phyloP scores from a whole-genome alignment of 2,113 vertebrate species.

The Proteles cristata region DNA sequence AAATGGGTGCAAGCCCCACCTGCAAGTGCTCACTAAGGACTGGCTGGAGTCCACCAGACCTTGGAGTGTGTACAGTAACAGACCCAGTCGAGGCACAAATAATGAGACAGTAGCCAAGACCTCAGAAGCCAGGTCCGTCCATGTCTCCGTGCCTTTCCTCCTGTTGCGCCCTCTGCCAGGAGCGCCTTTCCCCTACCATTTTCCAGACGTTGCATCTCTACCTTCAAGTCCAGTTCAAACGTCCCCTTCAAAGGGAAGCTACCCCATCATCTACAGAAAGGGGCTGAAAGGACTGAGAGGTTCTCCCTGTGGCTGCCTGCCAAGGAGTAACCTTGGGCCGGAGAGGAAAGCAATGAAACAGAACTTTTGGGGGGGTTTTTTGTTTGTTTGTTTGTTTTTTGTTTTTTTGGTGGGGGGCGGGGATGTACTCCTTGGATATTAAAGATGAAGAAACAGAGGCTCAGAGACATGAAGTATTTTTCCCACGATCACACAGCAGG shows the following conservation, averaged over 20 bases:
- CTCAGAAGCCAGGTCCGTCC: neutral
- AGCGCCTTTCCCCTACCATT: neutral
- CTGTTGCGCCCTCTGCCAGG: neutral
- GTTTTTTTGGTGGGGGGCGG: too few species aligned
- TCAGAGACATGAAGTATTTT: neutral
- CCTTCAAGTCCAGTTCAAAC: neutral
- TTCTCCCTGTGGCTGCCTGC: neutral
- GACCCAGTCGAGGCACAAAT: accelerated
- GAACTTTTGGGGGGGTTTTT: neutral
- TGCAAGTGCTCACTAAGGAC: neutral
- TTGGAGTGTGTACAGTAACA: too few species aligned
- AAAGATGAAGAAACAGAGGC: neutral
- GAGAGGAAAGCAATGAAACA: neutral
- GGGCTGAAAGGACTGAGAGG: neutral
- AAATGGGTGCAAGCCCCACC: neutral
- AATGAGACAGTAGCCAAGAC: neutral
- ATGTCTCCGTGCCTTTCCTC: neutral
- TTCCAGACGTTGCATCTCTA: neutral
- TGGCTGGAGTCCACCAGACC: neutral
- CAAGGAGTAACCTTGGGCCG: neutral
- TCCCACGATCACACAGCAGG: neutral
- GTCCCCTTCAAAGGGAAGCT: neutral
- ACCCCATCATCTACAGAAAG: neutral
- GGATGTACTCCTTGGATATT: neutral
- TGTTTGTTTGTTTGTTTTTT: neutral